Percentiles rank a stretch among this genome's conserved stretches.
These are phyloP conservation scores for Caenorhabditis macrosperma DNA, from an alignment of 2,888 invertebrate species.

Conservation along the genomic window DNA sequence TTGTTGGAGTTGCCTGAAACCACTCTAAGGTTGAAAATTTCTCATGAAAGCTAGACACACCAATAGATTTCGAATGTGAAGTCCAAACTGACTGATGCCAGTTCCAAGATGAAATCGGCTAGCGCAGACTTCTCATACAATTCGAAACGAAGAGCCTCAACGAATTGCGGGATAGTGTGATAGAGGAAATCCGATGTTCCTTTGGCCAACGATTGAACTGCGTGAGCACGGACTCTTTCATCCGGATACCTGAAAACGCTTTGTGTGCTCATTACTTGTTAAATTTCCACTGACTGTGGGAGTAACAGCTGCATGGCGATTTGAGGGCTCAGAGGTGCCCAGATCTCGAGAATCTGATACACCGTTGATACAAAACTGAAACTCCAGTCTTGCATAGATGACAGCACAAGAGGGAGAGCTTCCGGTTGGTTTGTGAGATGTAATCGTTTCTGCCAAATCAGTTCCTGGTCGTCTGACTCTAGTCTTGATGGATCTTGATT, in stretches of 20 bases:
- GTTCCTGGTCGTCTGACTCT: conserved; percentile 80
- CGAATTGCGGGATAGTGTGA: conserved; percentile 90
- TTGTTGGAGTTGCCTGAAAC: conserved; percentile 82
- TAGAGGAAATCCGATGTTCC: conserved; percentile 84
- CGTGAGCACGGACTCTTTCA: conserved; percentile 89
- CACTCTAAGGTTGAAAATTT: neutral
- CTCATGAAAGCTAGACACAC: conserved; percentile 82
- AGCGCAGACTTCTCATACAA: conserved; percentile 91
- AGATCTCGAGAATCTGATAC: conserved; percentile 90
- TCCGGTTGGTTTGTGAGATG: conserved; percentile 79
- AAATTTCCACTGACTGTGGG: conserved; percentile 86
- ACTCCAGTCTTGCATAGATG: conserved; percentile 66
- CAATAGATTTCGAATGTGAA: conserved; percentile 96
- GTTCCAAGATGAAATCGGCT: conserved; percentile 88
- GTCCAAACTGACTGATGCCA: conserved; percentile 89
- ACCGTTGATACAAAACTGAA: conserved; percentile 80
- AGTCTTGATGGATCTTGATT: conserved; percentile 76
- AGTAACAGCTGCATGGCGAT: conserved; percentile 93
- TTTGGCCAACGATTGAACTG: conserved; percentile 88
- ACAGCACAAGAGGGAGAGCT: conserved; percentile 79
- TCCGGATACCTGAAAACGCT: conserved; percentile 89
- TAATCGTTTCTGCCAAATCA: conserved; percentile 81
- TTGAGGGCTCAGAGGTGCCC: conserved; percentile 88
- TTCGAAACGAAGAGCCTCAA: conserved; percentile 85
- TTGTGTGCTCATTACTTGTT: neutral